Evolutionary conservation across 2,113 vertebrate genomes (phyloP).

Genomic region (Sceloporus undulatus): DNA sequence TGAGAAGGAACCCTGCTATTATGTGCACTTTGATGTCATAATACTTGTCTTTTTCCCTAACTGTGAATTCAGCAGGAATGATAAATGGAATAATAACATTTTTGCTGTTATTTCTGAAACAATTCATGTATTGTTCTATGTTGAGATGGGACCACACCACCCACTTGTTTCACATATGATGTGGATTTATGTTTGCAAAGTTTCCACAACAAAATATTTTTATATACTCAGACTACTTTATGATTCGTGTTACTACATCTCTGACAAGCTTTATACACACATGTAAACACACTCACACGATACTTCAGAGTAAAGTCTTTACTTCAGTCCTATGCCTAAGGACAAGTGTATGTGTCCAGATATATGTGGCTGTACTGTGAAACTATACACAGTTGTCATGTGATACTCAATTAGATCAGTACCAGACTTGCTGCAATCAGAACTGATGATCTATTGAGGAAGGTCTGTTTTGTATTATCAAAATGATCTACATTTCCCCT

Average conservation of each 20-base stretch:
- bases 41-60: no score
- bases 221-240: neutral
- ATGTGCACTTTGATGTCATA: neutral
- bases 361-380: conserved; percentile 11
- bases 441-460: conserved; percentile 18
- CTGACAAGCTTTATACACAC: neutral
- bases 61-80: neutral
- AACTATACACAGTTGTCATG: conserved; percentile 10
- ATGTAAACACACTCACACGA: neutral
- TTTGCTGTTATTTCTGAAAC: neutral
- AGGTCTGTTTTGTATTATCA: conserved; percentile 31
- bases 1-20: neutral
- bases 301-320: neutral
- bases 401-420: conserved; percentile 21
- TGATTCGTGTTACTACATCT: neutral
- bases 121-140: neutral
- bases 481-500: conserved; percentile 12
- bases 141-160: neutral
- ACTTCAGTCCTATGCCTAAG: neutral
- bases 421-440: conserved; percentile 18
- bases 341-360: conserved; percentile 13
- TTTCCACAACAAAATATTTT: neutral
- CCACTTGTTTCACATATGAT: neutral
- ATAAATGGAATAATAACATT: neutral
- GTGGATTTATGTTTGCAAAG: neutral